Evolutionary conservation across 2,797 vertebrate species (phyloP).

Genomic region (Leptoclinus maculatus): DNA sequence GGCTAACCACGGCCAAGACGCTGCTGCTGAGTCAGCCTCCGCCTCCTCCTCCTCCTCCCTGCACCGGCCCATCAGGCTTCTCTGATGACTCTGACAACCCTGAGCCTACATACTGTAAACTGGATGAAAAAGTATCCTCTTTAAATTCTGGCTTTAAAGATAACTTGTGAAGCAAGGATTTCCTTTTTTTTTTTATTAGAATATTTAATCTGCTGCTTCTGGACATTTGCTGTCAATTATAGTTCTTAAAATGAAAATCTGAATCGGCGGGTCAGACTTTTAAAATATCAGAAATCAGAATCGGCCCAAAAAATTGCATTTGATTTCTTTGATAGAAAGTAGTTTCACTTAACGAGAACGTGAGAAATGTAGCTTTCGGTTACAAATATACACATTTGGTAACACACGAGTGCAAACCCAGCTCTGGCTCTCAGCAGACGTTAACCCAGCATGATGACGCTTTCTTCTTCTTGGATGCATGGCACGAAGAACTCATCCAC

Average conservation of each 20-base stretch:
- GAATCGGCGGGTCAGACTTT: too few relatives aligned
- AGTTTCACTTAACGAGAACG: too few relatives aligned
- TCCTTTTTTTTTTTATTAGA: neutral
- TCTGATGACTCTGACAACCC: constrained; percentile 41
- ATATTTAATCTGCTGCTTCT: constrained; percentile 10
- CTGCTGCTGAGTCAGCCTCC: constrained; percentile 70
- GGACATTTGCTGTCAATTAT: neutral
- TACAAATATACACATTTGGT: neutral
- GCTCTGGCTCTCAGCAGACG: neutral
- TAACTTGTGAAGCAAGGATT: neutral
- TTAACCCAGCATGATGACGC: neutral
- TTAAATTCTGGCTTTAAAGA: constrained; percentile 20
- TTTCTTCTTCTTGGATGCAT: constrained; percentile 1
- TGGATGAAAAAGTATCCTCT: constrained; percentile 23
- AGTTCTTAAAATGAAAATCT: too few relatives aligned
- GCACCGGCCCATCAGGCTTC: constrained; percentile 21
- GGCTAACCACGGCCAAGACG: constrained; percentile 57
- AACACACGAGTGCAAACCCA: neutral
- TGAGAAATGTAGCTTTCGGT: neutral
- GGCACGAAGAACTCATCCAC: constrained; percentile 82
- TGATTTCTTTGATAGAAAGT: too few relatives aligned
- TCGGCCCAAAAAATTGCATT: too few relatives aligned
- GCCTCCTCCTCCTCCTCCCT: constrained; percentile 53
- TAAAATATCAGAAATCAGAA: too few relatives aligned
- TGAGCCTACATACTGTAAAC: constrained; percentile 6